Evolutionary conservation across 1,140 invertebrate genomes (phyloP).

Genomic region (Saccostrea cuccullata): DNA sequence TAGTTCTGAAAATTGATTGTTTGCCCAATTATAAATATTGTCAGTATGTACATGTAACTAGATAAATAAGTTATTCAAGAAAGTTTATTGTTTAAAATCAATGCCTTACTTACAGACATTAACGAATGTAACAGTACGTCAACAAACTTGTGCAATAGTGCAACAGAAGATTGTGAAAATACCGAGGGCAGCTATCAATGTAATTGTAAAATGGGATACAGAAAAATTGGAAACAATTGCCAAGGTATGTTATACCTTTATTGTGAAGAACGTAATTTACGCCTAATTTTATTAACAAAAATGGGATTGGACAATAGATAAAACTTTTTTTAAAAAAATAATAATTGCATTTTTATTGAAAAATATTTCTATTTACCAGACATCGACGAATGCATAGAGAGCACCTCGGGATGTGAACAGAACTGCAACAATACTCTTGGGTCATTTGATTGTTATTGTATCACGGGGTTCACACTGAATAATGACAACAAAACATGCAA

Average conservation of each 20-base stretch:
- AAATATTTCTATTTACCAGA: neutral
- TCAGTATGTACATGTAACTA: too few species aligned
- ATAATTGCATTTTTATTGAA: neutral
- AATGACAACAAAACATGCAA: neutral
- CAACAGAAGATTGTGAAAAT: constrained; percentile 65
- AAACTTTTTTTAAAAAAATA: too few species aligned
- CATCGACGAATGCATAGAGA: neutral
- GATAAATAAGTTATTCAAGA: too few species aligned
- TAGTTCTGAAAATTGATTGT: too few species aligned
- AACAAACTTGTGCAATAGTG: constrained; percentile 56
- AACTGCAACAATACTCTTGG: neutral
- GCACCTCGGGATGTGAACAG: neutral
- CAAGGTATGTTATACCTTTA: neutral
- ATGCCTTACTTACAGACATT: constrained; percentile 62
- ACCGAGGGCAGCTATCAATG: constrained; percentile 64
- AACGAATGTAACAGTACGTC: constrained; percentile 61
- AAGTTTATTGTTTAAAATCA: too few species aligned
- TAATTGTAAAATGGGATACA: constrained; percentile 64
- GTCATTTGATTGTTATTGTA: neutral
- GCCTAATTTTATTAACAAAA: too few species aligned
- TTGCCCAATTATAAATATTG: too few species aligned
- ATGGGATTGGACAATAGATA: too few species aligned
- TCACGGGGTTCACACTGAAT: neutral
- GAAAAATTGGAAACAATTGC: neutral
- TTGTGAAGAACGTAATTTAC: too few species aligned